phyloP scores from a whole-genome alignment of 2,888 invertebrate genomes.

The Cheilosia impressa region DNA sequence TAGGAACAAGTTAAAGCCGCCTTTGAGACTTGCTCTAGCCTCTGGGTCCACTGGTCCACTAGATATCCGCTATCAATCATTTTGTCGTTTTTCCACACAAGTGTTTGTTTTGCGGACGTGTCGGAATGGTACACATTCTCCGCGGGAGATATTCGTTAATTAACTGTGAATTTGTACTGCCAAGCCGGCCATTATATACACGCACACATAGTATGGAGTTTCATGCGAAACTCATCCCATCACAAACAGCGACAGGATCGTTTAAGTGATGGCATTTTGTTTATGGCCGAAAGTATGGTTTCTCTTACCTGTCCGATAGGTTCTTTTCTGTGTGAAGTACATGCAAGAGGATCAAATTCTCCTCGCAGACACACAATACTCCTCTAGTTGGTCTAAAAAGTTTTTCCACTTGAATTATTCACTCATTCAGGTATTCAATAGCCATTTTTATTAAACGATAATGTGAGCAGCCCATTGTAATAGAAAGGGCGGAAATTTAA shows the following conservation, averaged over 20 bases:
- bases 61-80: slow-evolving; percentile 24
- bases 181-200: neutral
- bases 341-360: slow-evolving; percentile 78
- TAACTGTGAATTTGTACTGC: slow-evolving; percentile 34
- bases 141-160: slow-evolving; percentile 13
- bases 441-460: slow-evolving; percentile 14
- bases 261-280: slow-evolving; percentile 3
- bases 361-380: slow-evolving; percentile 74
- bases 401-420: slow-evolving; percentile 70
- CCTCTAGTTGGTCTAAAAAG: slow-evolving; percentile 69
- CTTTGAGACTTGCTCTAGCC: slow-evolving; percentile 15
- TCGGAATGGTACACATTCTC: slow-evolving; percentile 20
- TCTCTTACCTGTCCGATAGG: slow-evolving; percentile 17
- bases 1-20: slow-evolving; percentile 9
- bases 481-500: slow-evolving; percentile 82
- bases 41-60: slow-evolving; percentile 11
- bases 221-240: slow-evolving; percentile 6
- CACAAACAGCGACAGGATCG: neutral
- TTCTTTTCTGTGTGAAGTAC: slow-evolving; percentile 22
- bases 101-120: slow-evolving; percentile 23
- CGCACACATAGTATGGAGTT: slow-evolving; percentile 3
- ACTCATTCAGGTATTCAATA: slow-evolving; percentile 67
- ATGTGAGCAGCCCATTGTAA: slow-evolving; percentile 60
- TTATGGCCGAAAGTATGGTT: slow-evolving; percentile 9
- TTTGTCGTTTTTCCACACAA: neutral